Base-by-base conservation (phyloP, 2,113 vertebrate genomes). In the Setophaga petechia region DNA sequence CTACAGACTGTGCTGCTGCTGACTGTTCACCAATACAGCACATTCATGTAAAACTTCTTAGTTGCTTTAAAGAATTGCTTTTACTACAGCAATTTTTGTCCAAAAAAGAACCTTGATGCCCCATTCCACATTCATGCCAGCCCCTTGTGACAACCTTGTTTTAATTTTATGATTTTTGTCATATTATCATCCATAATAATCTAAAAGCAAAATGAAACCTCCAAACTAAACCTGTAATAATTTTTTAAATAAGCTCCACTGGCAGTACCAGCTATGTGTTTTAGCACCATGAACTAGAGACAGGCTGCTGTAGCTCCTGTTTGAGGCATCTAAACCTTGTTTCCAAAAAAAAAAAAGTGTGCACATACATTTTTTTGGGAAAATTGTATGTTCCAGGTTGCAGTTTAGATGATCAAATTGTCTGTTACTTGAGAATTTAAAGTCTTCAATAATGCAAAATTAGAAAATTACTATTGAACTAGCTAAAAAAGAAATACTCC, bases 351-450 rank as follows among this genome's bases (percentile, higher is more conserved):
- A 22, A 8, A 47, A 23, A 12, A 3, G 5, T 19, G 19, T 14
- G 25, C 19, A 68, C 9, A 58, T 44, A 54, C 2, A 15, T 44
- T 39, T 84, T 73, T 16, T 0, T 0, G 9, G 28, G 3, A 23
- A 82, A 91, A 65, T 6, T 10, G 5, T 68, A 31, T 12, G 1
- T 84, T 91, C 31, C 27, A 31, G 4, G 23, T 52, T 68, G 51
- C 8, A 61, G 15, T 65, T 89, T 35, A 84, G 21, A 57, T 39
- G 21, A 83, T 63, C 44, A 63, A 46, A 33, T 20, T 79, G 12
- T 46, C 54, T 75, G 33, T 52, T 62, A 62, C 25, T 77, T 51
- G 8, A 63, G 20, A 58, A 59, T 41, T 63, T 46, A 12, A 81
- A 84, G 11, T 54, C n/a, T 65, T 69, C 65, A 77, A 43, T 6